Conservation (phyloP, 1,140 invertebrate genomes). For the Telenomus remus region DNA sequence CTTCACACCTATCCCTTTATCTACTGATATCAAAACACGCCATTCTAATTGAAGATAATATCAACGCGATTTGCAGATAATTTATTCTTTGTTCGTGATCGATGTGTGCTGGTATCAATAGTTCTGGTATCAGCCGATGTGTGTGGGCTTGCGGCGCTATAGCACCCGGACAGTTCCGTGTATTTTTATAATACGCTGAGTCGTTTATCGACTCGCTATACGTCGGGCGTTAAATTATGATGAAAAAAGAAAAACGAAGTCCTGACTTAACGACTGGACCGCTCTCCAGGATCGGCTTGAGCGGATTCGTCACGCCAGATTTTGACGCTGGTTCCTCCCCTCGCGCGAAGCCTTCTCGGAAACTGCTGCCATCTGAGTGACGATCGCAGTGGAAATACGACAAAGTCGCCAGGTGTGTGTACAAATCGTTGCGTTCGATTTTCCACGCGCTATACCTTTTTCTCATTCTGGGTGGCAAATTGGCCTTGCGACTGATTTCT, state of each 20-base stretch:
- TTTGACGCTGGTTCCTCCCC: constrained; percentile 21
- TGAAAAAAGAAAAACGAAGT: constrained; percentile 30
- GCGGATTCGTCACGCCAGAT: constrained; percentile 46
- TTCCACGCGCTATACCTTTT: constrained; percentile 43
- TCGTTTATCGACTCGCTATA: constrained; percentile 48
- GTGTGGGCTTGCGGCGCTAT: constrained; percentile 37
- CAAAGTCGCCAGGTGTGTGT: constrained; percentile 11
- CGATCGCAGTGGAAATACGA: constrained; percentile 28
- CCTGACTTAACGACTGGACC: constrained; percentile 37
- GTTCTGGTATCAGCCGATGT: constrained; percentile 31
- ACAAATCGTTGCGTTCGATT: constrained; percentile 19
- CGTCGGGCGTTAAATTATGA: constrained; percentile 50
- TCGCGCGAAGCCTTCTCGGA: constrained; percentile 29
- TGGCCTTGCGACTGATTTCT: constrained; percentile 17
- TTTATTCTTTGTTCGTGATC: no score
- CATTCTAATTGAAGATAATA: no score
- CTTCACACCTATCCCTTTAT: not conserved
- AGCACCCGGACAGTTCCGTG: constrained; percentile 37
- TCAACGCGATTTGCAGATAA: no score
- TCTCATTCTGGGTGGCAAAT: constrained; percentile 43
- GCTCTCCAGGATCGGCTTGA: constrained; percentile 34
- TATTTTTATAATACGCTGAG: constrained; percentile 57
- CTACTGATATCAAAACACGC: not conserved
- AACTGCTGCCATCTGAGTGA: constrained; percentile 51
- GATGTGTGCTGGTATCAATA: constrained; percentile 5